These are phyloP conservation scores for Malacoraja senta DNA, from an alignment of 2,797 vertebrate genomes.

Conservation along the genomic window DNA sequence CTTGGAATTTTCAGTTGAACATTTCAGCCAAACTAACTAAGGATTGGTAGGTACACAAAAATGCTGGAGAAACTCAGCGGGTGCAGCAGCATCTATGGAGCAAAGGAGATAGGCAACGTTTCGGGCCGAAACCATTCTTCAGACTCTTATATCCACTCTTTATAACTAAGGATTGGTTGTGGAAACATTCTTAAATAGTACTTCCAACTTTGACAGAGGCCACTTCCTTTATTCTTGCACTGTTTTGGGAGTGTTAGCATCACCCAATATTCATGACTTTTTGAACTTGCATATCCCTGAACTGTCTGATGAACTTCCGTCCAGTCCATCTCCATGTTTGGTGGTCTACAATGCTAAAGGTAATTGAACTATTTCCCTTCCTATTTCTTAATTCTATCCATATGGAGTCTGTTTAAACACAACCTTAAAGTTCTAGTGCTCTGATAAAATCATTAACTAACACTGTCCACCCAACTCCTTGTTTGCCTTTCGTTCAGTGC, in stretches of 20 bases:
- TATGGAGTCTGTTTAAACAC: conserved; percentile 5
- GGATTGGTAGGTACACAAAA: too few species aligned
- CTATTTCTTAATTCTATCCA: conserved; percentile 28
- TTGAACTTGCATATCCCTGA: neutral
- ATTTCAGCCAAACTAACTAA: neutral
- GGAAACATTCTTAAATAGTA: neutral
- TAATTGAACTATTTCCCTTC: conserved; percentile 33
- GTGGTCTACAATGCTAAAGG: neutral
- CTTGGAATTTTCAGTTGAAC: neutral
- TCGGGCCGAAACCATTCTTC: too few species aligned
- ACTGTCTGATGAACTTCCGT: neutral
- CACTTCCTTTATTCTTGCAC: neutral
- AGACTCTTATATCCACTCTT: too few species aligned
- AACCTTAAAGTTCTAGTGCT: neutral
- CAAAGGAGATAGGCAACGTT: too few species aligned
- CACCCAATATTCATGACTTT: neutral
- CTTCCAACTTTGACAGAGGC: neutral
- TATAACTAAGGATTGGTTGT: neutral
- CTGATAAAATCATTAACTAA: neutral
- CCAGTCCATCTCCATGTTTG: conserved; percentile 1
- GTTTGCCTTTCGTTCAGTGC: neutral
- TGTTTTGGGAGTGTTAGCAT: neutral
- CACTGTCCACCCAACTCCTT: neutral
- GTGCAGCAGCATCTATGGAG: too few species aligned
- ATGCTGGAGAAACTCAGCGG: too few species aligned